Conservation (phyloP, 23 tunicate species). For the Ciona savignyi region DNA sequence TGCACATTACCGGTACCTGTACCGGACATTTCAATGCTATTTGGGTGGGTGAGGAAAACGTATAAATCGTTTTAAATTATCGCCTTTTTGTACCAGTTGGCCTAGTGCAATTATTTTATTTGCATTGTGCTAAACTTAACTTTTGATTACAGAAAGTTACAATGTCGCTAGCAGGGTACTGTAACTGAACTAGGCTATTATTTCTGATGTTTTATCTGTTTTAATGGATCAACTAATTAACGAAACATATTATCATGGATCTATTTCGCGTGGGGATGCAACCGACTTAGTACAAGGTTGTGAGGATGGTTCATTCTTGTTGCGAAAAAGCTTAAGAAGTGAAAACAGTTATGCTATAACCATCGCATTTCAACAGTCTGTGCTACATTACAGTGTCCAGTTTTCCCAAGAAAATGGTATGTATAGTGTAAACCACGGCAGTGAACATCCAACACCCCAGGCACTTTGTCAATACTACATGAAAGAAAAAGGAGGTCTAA, state of each 20-base stretch:
- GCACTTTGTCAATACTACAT: slow-evolving; percentile 68
- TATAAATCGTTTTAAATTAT: too few relatives aligned
- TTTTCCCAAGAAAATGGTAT: slow-evolving; percentile 3
- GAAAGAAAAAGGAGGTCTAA: slow-evolving; percentile 49
- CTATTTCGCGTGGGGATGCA: slow-evolving; percentile 29
- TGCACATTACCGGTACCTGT: too few relatives aligned
- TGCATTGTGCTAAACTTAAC: too few relatives aligned
- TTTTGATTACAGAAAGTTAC: too few relatives aligned
- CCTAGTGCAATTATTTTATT: too few relatives aligned
- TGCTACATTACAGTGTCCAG: slow-evolving; percentile 40
- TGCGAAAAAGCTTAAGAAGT: slow-evolving; percentile 40
- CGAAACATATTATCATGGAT: slow-evolving; percentile 32
- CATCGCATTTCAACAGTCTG: slow-evolving; percentile 21
- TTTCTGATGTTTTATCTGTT: too few relatives aligned
- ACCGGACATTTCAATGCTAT: too few relatives aligned
- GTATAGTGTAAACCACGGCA: slow-evolving; percentile 44
- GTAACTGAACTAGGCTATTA: too few relatives aligned
- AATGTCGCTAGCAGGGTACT: too few relatives aligned
- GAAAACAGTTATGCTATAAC: slow-evolving; percentile 44
- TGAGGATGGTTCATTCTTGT: slow-evolving; percentile 50
- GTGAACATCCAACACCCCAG: slow-evolving; percentile 10
- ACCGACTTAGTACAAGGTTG: not conserved
- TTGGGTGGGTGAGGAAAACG: too few relatives aligned
- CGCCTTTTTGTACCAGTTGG: too few relatives aligned
- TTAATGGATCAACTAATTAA: not conserved